Conservation (phyloP, 2,113 vertebrate genomes). For the Centropus unirufus region DNA sequence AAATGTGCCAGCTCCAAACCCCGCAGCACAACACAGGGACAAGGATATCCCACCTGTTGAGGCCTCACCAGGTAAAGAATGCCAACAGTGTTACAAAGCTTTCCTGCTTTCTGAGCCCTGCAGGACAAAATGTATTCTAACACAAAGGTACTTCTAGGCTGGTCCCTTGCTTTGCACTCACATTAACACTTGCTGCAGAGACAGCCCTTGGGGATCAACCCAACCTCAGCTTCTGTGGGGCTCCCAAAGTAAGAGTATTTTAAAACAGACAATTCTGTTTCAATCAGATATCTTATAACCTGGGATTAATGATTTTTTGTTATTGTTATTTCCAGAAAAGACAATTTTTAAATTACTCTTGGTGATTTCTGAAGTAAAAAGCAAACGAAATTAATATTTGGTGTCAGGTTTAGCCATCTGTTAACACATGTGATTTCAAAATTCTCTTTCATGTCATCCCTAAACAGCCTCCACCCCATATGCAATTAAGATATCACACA, state of each 20-base stretch:
- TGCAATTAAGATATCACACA: neutral
- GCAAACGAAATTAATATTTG: constrained; percentile 2
- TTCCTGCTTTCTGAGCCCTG: neutral
- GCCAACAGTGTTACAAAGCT: fast-evolving
- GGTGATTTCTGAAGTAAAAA: neutral
- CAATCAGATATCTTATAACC: neutral
- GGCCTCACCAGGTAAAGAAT: neutral
- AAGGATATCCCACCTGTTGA: fast-evolving
- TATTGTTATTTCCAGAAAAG: neutral
- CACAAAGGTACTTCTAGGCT: fast-evolving
- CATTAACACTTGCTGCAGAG: fast-evolving
- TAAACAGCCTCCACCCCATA: neutral
- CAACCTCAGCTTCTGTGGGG: fast-evolving
- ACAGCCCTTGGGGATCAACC: neutral
- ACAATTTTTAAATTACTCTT: neutral
- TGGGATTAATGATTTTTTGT: neutral
- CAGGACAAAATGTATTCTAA: neutral
- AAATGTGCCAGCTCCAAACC: fast-evolving
- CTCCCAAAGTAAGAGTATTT: neutral
- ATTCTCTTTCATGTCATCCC: neutral
- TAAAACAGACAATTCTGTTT: neutral
- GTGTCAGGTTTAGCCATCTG: constrained; percentile 54
- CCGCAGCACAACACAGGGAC: fast-evolving
- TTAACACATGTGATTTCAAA: neutral
- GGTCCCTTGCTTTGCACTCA: fast-evolving